Evolutionary conservation across 2,113 vertebrate genomes (phyloP), one percentile per base, ranked within the genome.

Genomic region (Lophotis ruficrista): DNA sequence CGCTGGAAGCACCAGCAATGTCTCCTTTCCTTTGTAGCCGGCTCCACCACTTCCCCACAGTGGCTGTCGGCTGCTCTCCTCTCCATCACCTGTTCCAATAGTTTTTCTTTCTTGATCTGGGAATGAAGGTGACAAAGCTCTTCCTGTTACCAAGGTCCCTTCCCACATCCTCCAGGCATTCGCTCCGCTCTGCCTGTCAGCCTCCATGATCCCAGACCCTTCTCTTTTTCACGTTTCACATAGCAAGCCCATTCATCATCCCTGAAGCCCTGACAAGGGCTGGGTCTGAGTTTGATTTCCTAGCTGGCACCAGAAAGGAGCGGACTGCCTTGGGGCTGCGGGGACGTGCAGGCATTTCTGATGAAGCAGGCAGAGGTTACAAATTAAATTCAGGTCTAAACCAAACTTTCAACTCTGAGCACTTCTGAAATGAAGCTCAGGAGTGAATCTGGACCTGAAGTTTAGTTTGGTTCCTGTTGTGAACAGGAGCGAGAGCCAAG

Each of bases 211-310:
- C 54, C 57, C 83, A 89, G n/a, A 41, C 19, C 60, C 31, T 72
- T 86, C 62, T 77, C n/a, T 65, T 68, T 82, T 77, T 53, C 41
- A 22, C 8, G 4, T 85, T 83, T 71, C 47, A 25, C 18, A 16
- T 3, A 31, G 30, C 19, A 51, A 89, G 5, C 27, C 51, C 76
- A 48, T 81, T 68, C 27, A 53, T 60, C 65, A 58, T 41, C 21
- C 38, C 45, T 16, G 24, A 72, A 82, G 33, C 54, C 62, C 47
- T 76, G 86, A 47, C 90, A 72, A 50, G 57, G 25, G 1, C 73
- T 57, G 53, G 17, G 31, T 41, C 86, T 92, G 92, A 92, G 61
- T 87, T 51, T 82, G 83, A 85, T 95, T 96, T 95, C 92, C 83
- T 27, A 64, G 69, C 57, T 87, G 90, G 88, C 88, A 84, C 60